Evolutionary conservation across 2,113 vertebrate genomes (phyloP).

Genomic region (Leptocoma aspasia): DNA sequence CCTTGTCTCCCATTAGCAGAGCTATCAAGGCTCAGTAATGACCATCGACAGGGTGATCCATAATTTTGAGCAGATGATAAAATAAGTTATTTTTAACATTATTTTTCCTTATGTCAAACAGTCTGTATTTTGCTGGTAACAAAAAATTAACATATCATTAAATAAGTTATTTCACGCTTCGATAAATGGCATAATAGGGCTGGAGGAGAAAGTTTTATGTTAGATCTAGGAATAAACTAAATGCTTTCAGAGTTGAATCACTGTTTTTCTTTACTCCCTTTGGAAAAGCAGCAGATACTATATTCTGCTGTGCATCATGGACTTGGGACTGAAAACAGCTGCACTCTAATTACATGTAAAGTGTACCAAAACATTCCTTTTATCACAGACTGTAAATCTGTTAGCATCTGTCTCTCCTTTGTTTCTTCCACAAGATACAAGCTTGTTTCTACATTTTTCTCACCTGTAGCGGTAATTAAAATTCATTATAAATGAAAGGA

Average conservation of each 20-base stretch:
- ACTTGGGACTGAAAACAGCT: conserved; percentile 83
- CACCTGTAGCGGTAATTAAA: conserved; percentile 88
- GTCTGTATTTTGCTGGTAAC: conserved; percentile 4
- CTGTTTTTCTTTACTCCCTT: conserved; percentile 80
- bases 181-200: conserved; percentile 8
- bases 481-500: conserved; percentile 88
- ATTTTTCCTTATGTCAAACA: background rate
- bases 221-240: conserved; percentile 64
- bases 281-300: conserved; percentile 75
- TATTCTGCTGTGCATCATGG: conserved; percentile 74
- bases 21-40: background rate
- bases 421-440: conserved; percentile 86
- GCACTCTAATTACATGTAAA: conserved; percentile 90
- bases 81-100: background rate
- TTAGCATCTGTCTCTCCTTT: conserved; percentile 83
- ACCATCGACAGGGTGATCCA: background rate
- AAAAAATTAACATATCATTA: conserved; percentile 33
- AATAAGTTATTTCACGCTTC: conserved; percentile 10
- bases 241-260: conserved; percentile 79
- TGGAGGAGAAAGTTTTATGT: conserved; percentile 55
- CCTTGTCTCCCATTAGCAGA: background rate
- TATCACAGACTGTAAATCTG: conserved; percentile 86
- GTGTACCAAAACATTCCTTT: conserved; percentile 85
- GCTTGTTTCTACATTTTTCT: conserved; percentile 89
- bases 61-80: background rate